phyloP scores from a whole-genome alignment of 2,888 invertebrate genomes.

The Ischnura elegans region DNA sequence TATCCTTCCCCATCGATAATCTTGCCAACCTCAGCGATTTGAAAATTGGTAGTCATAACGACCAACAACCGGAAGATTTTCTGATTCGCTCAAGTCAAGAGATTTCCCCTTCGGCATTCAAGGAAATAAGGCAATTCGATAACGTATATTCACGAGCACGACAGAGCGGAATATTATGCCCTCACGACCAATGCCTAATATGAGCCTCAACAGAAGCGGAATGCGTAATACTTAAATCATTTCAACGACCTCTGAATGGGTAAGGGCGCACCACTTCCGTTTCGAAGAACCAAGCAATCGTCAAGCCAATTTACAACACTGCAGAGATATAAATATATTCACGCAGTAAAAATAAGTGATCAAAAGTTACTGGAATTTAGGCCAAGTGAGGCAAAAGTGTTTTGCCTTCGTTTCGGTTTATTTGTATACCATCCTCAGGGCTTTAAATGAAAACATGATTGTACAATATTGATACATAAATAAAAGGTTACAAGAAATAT shows the following conservation, averaged over 20 bases:
- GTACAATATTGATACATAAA: no score
- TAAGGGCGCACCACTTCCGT: neutral
- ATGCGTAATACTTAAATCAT: slow-evolving; percentile 32
- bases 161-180: neutral
- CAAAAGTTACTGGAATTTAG: no score
- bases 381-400: no score
- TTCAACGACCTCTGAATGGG: neutral
- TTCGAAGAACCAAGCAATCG: neutral
- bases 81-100: neutral
- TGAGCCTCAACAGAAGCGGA: neutral
- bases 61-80: neutral
- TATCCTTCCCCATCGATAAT: neutral
- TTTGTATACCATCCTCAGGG: no score
- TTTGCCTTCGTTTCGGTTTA: no score
- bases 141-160: slow-evolving; percentile 9
- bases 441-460: no score
- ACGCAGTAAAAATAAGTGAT: no score
- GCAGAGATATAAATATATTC: no score
- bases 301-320: neutral
- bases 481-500: no score
- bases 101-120: neutral
- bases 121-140: neutral
- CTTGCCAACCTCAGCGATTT: neutral
- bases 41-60: neutral
- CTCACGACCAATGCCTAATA: slow-evolving; percentile 13